These are phyloP conservation scores for Caenorhabditis macrosperma DNA, from an alignment of 2,888 invertebrate genomes.

Conservation along the genomic window DNA sequence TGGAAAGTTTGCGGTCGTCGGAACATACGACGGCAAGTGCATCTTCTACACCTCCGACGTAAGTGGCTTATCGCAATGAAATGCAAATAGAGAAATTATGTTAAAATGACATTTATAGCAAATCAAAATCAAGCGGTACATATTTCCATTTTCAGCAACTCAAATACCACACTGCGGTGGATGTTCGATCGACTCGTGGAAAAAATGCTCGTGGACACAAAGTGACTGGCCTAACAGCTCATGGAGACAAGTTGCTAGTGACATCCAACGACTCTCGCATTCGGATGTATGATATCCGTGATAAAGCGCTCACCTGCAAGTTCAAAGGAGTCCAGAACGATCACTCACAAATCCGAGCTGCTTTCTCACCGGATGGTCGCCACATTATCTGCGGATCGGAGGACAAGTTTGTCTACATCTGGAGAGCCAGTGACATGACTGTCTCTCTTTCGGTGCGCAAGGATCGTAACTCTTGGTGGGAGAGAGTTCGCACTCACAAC, in stretches of 20 bases:
- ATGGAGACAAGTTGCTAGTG: constrained; percentile 82
- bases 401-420: constrained; percentile 89
- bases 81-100: neutral
- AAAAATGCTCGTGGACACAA: constrained; percentile 95
- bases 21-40: constrained; percentile 97
- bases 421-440: constrained; percentile 86
- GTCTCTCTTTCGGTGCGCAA: constrained; percentile 84
- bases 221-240: constrained; percentile 90
- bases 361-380: constrained; percentile 95
- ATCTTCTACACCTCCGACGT: constrained; percentile 96
- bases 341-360: constrained; percentile 90
- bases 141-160: constrained; percentile 85
- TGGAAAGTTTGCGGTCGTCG: constrained; percentile 97
- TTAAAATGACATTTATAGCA: too few species aligned
- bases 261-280: constrained; percentile 98
- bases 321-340: constrained; percentile 83
- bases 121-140: too few species aligned
- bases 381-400: constrained; percentile 98
- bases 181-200: constrained; percentile 93
- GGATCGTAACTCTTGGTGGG: constrained; percentile 94
- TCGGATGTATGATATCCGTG: constrained; percentile 93
- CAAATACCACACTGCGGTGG: constrained; percentile 97
- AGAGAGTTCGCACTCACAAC: constrained; percentile 83
- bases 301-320: constrained; percentile 94
- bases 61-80: constrained; percentile 32